Percentiles rank a stretch among this genome's conserved stretches.
phyloP scores from a whole-genome alignment of 1,140 invertebrate species.

The Lepidurus arcticus region DNA sequence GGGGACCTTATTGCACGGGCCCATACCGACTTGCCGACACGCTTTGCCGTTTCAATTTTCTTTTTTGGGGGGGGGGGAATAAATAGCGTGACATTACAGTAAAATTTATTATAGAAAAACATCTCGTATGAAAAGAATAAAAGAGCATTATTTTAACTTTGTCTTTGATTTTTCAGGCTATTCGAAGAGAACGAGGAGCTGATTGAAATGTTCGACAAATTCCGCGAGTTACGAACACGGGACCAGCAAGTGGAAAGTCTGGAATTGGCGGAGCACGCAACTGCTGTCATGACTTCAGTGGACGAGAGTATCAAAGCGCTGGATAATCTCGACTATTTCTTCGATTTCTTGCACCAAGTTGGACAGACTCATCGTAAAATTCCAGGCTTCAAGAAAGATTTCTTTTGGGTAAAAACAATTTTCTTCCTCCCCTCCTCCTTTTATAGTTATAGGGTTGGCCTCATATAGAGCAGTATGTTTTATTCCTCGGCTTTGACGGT shows the following conservation, averaged over 20 bases:
- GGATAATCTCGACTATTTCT: slow-evolving; percentile 75
- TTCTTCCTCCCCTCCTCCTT: slow-evolving; percentile 21
- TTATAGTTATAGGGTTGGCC: background rate
- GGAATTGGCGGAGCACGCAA: slow-evolving; percentile 78
- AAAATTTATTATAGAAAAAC: background rate
- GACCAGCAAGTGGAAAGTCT: slow-evolving; percentile 72
- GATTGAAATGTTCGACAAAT: slow-evolving; percentile 64
- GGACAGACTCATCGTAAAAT: slow-evolving; percentile 75
- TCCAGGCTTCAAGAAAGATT: slow-evolving; percentile 74
- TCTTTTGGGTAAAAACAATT: slow-evolving; percentile 68
- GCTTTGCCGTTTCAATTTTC: background rate
- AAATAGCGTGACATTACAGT: background rate
- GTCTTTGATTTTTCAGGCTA: slow-evolving; percentile 54
- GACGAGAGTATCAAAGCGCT: slow-evolving; percentile 72
- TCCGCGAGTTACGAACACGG: slow-evolving; percentile 66
- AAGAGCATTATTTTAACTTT: background rate
- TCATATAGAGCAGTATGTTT: no score
- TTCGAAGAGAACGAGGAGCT: slow-evolving; percentile 81
- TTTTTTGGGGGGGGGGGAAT: background rate
- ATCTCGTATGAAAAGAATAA: background rate
- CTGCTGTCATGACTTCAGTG: slow-evolving; percentile 79
- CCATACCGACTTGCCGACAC: background rate
- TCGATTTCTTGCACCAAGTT: slow-evolving; percentile 71
- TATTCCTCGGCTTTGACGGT: background rate
- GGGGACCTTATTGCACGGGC: background rate